Conservation (phyloP, 2,888 invertebrate species). For the Nezara viridula region DNA sequence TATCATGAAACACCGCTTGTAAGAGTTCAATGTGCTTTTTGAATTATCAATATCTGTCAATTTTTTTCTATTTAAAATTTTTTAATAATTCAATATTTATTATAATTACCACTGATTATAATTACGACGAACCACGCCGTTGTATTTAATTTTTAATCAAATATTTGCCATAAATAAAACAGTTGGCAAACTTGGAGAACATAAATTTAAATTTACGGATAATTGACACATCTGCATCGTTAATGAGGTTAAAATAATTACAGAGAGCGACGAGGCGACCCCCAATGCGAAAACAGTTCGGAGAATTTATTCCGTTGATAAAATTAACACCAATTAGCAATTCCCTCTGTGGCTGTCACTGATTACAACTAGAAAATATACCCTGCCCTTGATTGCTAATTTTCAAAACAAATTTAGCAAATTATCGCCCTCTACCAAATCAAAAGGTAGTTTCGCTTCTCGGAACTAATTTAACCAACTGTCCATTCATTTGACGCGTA, state of each 20-base stretch:
- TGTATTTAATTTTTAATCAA: too few species aligned
- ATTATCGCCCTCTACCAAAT: neutral
- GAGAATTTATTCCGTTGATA: neutral
- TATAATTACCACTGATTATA: too few species aligned
- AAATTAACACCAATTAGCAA: slow-evolving; percentile 13
- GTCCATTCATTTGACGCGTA: neutral
- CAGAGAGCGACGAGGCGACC: neutral
- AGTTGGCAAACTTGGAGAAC: too few species aligned
- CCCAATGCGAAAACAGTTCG: neutral
- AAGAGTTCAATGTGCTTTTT: too few species aligned
- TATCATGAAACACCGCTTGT: too few species aligned
- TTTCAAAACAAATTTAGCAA: neutral
- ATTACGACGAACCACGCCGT: too few species aligned
- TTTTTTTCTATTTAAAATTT: too few species aligned
- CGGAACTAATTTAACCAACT: neutral
- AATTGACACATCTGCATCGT: neutral
- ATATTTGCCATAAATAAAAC: too few species aligned
- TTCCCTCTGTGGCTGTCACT: neutral
- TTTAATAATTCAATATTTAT: too few species aligned
- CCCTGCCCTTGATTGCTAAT: slow-evolving; percentile 1
- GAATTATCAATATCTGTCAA: too few species aligned
- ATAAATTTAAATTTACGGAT: too few species aligned
- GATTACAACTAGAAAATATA: slow-evolving; percentile 7
- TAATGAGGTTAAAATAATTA: neutral
- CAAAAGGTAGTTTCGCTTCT: neutral